Conservation (phyloP, 1,140 invertebrate species). For the Delia radicum region DNA sequence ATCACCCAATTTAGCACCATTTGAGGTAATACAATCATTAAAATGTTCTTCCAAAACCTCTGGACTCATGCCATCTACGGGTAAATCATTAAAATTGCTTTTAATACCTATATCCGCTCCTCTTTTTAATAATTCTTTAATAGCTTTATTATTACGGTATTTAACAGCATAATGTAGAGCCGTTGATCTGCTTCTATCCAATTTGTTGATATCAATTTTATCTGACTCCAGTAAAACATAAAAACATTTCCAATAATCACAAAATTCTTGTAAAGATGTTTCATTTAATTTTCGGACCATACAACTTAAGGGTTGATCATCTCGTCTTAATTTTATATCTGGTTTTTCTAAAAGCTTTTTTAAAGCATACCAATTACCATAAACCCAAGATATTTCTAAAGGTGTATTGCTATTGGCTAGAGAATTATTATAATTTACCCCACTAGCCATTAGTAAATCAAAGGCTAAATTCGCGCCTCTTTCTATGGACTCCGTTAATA, state of each 20-base stretch:
- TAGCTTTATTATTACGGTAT: slow-evolving; percentile 63
- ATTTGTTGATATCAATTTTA: slow-evolving; percentile 65
- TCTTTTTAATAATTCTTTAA: slow-evolving; percentile 63
- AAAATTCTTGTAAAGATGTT: slow-evolving; percentile 39
- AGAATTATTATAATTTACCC: slow-evolving; percentile 56
- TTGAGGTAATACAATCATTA: slow-evolving; percentile 68
- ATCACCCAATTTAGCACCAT: slow-evolving; percentile 63
- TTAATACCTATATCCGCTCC: slow-evolving; percentile 71
- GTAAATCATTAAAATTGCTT: slow-evolving; percentile 68
- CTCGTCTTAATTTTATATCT: slow-evolving; percentile 56
- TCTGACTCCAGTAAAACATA: slow-evolving; percentile 59
- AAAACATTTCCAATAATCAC: slow-evolving; percentile 60
- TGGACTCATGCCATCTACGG: slow-evolving; percentile 68
- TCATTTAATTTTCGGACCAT: slow-evolving; percentile 60
- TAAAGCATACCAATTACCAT: slow-evolving; percentile 65
- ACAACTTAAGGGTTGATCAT: slow-evolving; percentile 60
- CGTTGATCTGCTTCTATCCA: slow-evolving; percentile 72
- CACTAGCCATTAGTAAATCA: slow-evolving; percentile 59
- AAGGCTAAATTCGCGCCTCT: slow-evolving; percentile 63
- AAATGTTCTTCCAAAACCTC: slow-evolving; percentile 68
- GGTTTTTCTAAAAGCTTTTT: slow-evolving; percentile 60
- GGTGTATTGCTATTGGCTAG: slow-evolving; percentile 26
- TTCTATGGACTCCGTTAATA: slow-evolving; percentile 63
- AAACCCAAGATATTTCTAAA: slow-evolving; percentile 57
- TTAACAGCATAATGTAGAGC: slow-evolving; percentile 80